Base-by-base conservation (phyloP, 2,113 vertebrate species). In the Procapra przewalskii region DNA sequence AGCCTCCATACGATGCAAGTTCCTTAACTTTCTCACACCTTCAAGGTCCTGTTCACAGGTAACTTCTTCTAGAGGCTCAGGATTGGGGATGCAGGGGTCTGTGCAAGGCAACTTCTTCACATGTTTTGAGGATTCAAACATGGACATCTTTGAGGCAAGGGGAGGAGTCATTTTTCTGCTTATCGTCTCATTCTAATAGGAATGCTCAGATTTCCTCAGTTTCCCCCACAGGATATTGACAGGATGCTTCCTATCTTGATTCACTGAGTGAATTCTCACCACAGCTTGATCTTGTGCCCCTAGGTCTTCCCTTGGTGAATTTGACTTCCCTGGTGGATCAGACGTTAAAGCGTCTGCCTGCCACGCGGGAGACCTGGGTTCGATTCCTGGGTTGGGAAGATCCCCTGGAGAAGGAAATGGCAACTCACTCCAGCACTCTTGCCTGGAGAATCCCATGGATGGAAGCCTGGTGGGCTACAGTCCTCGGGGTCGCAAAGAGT, bases 281-380 rank as follows among this genome's bases (percentile, higher is more conserved):
- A 2, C 3, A 11, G 3, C 9, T 23, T 3, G 1, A 0, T 27
- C 6, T 6, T 33, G 7, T 13, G 7, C 25, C 43, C 25, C 16
- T 4, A 55, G 0, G 9, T 17, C 55, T 36, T 67, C 14, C 27
- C 21, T 79, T 64, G 14, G 19, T 31, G 40, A 36, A 52, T 33
- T 48, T 36, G 10, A 48, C 48, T 48, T 48, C 48, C 48, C 48
- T 48, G 48, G 11, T 48, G 48, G 48, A 48, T 48, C 48, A 48
- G 48, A 48, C 10, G 48, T 48, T 48, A 48, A 48, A 48, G 48
- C 2, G 48, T 48, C 48, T 48, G 48, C 48, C 48, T 48, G 48
- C 48, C 11, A 48, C 11, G 2, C 11, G 11, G 48, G 48, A 48
- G 48, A 48, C 48, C 48, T 48, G 48, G 48, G 48, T 48, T 48